A percentile compares a stretch with the other conserved stretches of the same genome.
phyloP scores from a whole-genome alignment of 2,113 vertebrate genomes.

The Sardina pilchardus region DNA sequence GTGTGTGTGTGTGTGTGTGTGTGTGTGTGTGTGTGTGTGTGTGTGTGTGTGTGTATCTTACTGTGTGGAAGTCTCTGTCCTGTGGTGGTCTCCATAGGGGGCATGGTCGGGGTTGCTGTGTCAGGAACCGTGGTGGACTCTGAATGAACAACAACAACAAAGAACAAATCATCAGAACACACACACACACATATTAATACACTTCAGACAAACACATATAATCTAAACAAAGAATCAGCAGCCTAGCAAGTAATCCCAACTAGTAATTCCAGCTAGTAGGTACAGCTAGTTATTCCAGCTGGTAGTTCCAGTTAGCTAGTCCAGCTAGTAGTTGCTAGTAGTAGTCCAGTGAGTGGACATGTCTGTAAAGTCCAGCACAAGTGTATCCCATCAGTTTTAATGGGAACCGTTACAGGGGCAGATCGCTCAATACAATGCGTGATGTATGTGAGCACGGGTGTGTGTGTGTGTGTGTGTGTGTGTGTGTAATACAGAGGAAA shows the following conservation, averaged over 20 bases:
- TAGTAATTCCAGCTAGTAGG: too few relatives aligned
- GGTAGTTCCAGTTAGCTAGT: too few relatives aligned
- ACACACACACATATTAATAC: neutral
- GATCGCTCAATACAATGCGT: neutral
- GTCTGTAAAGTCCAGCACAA: neutral
- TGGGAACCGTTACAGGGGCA: neutral
- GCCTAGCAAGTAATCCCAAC: too few relatives aligned
- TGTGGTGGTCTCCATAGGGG: conserved; percentile 79
- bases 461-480: neutral
- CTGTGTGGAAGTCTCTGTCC: conserved; percentile 70
- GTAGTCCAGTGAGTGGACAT: neutral
- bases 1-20: conserved; percentile 13
- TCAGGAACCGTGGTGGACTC: conserved; percentile 84
- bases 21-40: conserved; percentile 24
- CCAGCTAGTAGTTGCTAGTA: too few relatives aligned
- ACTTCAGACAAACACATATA: neutral
- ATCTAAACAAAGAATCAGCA: too few relatives aligned
- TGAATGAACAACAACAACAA: conserved; percentile 56
- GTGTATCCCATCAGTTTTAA: neutral
- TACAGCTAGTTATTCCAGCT: too few relatives aligned
- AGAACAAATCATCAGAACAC: neutral
- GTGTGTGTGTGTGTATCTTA: conserved; percentile 48
- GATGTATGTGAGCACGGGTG: neutral
- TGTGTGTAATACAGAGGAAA: neutral
- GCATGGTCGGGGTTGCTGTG: conserved; percentile 82